Evolutionary conservation across 2,888 invertebrate genomes (phyloP), one percentile per base, ranked within the genome.

Genomic region (Cephus pulcher): DNA sequence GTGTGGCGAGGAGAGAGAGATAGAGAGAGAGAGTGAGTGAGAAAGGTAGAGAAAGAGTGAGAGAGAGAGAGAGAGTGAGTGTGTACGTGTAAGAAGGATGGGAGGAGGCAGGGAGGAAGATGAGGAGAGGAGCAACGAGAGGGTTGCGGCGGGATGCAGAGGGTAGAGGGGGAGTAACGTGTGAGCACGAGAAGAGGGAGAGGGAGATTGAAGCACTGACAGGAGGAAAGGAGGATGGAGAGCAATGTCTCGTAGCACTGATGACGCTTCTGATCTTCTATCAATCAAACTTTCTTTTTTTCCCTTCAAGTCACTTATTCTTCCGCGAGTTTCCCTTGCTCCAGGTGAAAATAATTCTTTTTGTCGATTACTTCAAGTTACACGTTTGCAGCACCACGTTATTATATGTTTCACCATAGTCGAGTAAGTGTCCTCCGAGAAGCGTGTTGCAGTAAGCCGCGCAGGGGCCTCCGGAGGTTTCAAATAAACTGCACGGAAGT

Each of bases 141-240:
- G 76, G 77, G 76, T 76, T 23, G 73, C 33, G 23, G 69, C 37
- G 40, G 80, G 77, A 76, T 69, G 80, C 35, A 78, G 79, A 75
- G 77, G 79, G 76, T 78, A 35, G 80, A 75, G 80, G 34, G 76
- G 34, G 69, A 75, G 80, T 78, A 80, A 77, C 71, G 74, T 76
- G 34, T 76, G 77, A 79, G 80, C 71, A 37, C 86, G 86, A 84
- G 84, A 86, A 85, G 87, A 84, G 86, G 85, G 86, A 80, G 80
- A 40, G 74, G 75, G 78, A 81, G 81, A 86, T 82, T 80, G 84
- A 85, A 84, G 84, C 82, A 82, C 79, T 40, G 40, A 40, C 40
- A 40, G 40, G 40, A 40, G 40, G 1, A 40, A 6, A 40, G 40
- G 15, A 40, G 15, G 15, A 15, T 40, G 40, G 40, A 40, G 40